These are phyloP conservation scores for Beroe forskalii DNA, from an alignment of 37 sponge, comb jelly and placozoan genomes.

Conservation along the genomic window DNA sequence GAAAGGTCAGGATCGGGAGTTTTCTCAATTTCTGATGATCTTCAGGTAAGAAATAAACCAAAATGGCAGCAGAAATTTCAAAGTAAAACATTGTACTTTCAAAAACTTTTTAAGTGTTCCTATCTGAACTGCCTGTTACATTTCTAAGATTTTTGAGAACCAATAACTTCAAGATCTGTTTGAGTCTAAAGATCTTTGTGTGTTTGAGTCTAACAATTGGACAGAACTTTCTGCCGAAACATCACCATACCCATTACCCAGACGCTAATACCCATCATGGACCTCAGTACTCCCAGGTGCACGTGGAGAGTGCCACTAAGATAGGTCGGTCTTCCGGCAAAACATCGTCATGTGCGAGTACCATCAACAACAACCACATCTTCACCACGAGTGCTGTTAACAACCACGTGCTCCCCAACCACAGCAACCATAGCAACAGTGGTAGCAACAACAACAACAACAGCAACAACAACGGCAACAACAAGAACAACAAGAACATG, in stretches of 20 bases:
- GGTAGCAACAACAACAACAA: background rate
- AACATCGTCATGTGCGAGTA: background rate
- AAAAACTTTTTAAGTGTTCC: no score
- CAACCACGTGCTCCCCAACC: background rate
- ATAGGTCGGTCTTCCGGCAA: background rate
- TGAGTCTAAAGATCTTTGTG: no score
- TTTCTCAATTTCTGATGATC: background rate
- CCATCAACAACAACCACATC: background rate
- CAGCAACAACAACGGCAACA: background rate
- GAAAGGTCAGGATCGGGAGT: background rate
- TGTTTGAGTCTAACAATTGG: no score
- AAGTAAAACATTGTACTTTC: no score
- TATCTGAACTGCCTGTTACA: no score
- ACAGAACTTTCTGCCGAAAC: no score
- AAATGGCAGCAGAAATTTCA: no score
- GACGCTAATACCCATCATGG: background rate
- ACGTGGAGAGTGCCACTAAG: background rate
- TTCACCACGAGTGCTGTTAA: background rate
- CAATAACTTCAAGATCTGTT: no score
- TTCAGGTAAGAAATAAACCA: no score
- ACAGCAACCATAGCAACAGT: background rate
- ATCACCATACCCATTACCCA: no score
- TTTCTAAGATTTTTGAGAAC: no score
- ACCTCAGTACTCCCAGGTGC: background rate
- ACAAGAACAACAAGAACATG: background rate